Conservation (phyloP, 1,140 invertebrate genomes). For the Drosophila fuyamai region DNA sequence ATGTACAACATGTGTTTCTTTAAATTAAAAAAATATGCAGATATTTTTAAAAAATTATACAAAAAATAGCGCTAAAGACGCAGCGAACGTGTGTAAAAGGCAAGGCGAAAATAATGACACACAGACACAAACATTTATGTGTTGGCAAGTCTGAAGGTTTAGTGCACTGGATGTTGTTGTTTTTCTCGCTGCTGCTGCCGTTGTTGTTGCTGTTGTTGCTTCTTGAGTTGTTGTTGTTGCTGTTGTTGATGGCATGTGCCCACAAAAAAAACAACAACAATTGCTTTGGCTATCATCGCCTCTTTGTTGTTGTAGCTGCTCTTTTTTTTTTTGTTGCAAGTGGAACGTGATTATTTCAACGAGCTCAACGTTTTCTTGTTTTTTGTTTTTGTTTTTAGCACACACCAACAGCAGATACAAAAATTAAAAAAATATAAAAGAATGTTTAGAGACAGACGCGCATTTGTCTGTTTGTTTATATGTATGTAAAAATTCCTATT, state of each 20-base stretch:
- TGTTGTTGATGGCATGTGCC: conserved; percentile 50
- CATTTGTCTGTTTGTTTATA: conserved; percentile 22
- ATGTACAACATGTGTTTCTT: conserved; percentile 24
- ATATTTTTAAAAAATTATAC: conserved; percentile 16
- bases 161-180: conserved; percentile 50
- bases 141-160: conserved; percentile 64
- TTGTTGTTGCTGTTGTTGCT: conserved; percentile 39
- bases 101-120: conserved; percentile 39
- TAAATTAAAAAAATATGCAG: conserved; percentile 5
- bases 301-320: conserved; percentile 34
- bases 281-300: conserved; percentile 55
- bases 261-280: conserved; percentile 34
- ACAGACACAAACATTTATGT: conserved; percentile 35
- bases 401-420: conserved; percentile 30
- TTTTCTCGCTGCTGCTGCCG: conserved; percentile 30
- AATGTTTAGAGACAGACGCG: conserved; percentile 17
- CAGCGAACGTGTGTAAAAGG: conserved; percentile 40
- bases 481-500: conserved; percentile 26
- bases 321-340: conserved; percentile 67
- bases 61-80: conserved; percentile 26
- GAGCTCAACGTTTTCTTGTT: conserved; percentile 56
- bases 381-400: conserved; percentile 35
- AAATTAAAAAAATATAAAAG: conserved; percentile 4
- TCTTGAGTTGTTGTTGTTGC: conserved; percentile 27
- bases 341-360: conserved; percentile 77